Evolutionary conservation across 2,888 invertebrate species (phyloP).

Genomic region (Xestia xanthographa): DNA sequence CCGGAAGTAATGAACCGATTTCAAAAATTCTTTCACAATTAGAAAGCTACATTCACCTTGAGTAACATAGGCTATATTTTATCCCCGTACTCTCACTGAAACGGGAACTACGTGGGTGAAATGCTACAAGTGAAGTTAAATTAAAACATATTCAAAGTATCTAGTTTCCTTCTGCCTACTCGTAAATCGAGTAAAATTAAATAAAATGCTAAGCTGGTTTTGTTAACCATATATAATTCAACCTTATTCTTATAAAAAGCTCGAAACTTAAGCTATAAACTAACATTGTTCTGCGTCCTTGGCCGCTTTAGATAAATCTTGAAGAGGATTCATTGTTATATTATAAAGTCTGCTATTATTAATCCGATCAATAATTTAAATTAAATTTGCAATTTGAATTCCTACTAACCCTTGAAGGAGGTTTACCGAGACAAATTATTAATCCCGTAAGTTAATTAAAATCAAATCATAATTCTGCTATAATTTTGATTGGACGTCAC

Average conservation of each 20-base stretch:
- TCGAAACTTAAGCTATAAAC: constrained; percentile 3
- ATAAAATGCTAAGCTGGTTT: neutral
- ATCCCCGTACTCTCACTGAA: too few relatives aligned
- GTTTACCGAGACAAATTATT: neutral
- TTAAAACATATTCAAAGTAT: neutral
- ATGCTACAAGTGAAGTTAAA: too few relatives aligned
- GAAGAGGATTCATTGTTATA: constrained; percentile 30
- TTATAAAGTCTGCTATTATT: neutral
- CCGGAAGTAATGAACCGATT: too few relatives aligned
- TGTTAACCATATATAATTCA: neutral
- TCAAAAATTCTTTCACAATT: too few relatives aligned
- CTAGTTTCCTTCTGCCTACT: neutral
- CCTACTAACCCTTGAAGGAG: neutral
- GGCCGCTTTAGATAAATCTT: constrained; percentile 16
- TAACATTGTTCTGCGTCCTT: constrained; percentile 6
- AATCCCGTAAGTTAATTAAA: constrained; percentile 40
- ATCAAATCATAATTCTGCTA: constrained; percentile 43
- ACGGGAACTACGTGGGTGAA: too few relatives aligned
- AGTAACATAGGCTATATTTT: too few relatives aligned
- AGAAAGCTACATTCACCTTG: too few relatives aligned
- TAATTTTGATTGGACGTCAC: constrained; percentile 45
- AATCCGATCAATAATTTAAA: constrained; percentile 10
- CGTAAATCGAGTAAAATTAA: neutral
- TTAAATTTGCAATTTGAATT: neutral
- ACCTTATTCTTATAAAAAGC: neutral